Evolutionary conservation across 2,113 vertebrate species (phyloP), one percentile per base, ranked within the genome.

Genomic region (Corythaeola cristata): DNA sequence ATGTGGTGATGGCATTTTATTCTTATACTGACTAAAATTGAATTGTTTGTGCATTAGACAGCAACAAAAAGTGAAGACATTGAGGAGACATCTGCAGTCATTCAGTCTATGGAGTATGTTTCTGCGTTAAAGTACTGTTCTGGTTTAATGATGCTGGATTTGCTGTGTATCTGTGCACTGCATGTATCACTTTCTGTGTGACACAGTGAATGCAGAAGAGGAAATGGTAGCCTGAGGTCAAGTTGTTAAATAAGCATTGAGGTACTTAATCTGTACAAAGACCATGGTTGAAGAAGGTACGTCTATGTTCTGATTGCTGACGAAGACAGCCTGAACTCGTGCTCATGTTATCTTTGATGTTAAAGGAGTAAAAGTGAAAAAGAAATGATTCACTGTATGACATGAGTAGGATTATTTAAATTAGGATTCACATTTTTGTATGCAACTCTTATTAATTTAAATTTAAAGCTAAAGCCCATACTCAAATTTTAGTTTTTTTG

Each of bases 1-100:
- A n/a, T n/a, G n/a, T n/a, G n/a, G 8, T 0, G 0, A 11, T 47
- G 32, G 3, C 7, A 68, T 64, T 83, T 74, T 76, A n/a, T 26
- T 78, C 21, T 75, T 55, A 24, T 11, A 6, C 6, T 44, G 32
- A 28, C 3, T 83, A 66, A 79, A 79, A 37, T 32, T 22, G 24
- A 68, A 77, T 53, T 74, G 11, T 35, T 68, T 82, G 11, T 67
- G 16, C 4, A 17, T 85, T 78, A 66, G 24, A 41, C 6, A 50
- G 20, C 24, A 58, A 30, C 7, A 85, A 56, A 58, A 79, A 67
- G 6, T n/a, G 35, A 92, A 62, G 64, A 62, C 4, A 4, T 20
- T 47, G 37, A 64, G 33, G 41, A 50, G 19, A 66, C 28, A 33
- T 7, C 13, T 86, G 32, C 20, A 62, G 15, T 77, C 39, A 24